These are phyloP conservation scores for Oscheius sp. DNA, from an alignment of 2,888 invertebrate genomes.

Conservation along the genomic window DNA sequence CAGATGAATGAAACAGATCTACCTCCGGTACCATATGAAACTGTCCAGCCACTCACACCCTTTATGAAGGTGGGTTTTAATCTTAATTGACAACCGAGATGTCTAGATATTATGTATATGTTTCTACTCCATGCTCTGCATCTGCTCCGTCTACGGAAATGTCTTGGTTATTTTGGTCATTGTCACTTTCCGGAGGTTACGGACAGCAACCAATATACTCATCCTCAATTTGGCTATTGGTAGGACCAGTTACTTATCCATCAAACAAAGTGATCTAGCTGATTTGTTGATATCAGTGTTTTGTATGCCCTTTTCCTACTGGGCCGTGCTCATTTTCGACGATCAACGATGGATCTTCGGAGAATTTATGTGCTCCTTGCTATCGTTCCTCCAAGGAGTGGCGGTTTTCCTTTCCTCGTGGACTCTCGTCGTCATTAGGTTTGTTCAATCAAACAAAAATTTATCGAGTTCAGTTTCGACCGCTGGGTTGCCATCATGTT, in stretches of 20 bases:
- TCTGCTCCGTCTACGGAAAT: slow-evolving; percentile 69
- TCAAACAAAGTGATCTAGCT: slow-evolving; percentile 56
- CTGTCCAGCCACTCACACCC: slow-evolving; percentile 43
- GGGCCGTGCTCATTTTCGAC: slow-evolving; percentile 74
- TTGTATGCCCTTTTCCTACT: slow-evolving; percentile 76
- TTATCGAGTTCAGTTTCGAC: slow-evolving; percentile 64
- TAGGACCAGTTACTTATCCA: not conserved
- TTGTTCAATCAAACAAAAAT: not conserved
- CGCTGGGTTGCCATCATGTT: slow-evolving; percentile 73
- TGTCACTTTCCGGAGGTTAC: slow-evolving; percentile 65
- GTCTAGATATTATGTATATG: slow-evolving; percentile 58
- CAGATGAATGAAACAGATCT: slow-evolving; percentile 42
- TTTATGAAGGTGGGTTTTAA: slow-evolving; percentile 42
- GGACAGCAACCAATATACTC: slow-evolving; percentile 76
- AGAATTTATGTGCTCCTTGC: slow-evolving; percentile 74
- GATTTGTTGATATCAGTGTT: slow-evolving; percentile 76
- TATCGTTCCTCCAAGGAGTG: slow-evolving; percentile 75
- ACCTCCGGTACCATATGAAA: slow-evolving; percentile 31
- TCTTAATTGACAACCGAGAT: not conserved
- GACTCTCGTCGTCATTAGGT: slow-evolving; percentile 75
- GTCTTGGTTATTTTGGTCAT: slow-evolving; percentile 70
- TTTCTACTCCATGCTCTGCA: slow-evolving; percentile 66
- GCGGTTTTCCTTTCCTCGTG: slow-evolving; percentile 75
- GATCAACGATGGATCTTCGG: slow-evolving; percentile 76
- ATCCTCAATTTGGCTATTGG: slow-evolving; percentile 75